Percentiles rank a stretch among this genome's conserved stretches.
Conservation (phyloP, 2,113 vertebrate genomes). For the Todiramphus saurophagus region DNA sequence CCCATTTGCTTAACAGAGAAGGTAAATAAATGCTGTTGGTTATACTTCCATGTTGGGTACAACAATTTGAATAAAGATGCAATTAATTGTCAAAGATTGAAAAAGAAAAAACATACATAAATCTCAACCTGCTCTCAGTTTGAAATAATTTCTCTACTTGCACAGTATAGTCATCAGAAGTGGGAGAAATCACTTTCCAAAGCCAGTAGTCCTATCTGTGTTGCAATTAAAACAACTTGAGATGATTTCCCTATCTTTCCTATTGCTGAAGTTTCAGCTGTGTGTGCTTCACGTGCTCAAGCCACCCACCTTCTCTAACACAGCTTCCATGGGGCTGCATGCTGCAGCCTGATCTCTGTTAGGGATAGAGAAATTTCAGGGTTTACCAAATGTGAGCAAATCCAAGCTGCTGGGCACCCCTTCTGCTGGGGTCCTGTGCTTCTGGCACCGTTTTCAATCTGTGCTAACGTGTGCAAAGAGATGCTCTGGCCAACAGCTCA, state of each 20-base stretch:
- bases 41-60: background rate
- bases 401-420: background rate
- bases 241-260: background rate
- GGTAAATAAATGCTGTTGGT: background rate
- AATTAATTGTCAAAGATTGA: background rate
- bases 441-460: background rate
- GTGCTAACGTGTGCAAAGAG: background rate
- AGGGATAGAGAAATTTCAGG: background rate
- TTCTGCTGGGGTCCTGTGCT: background rate
- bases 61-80: background rate
- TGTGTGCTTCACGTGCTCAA: background rate
- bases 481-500: background rate
- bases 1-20: background rate
- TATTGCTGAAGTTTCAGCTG: background rate
- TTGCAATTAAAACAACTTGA: background rate
- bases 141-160: background rate
- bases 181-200: background rate
- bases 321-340: background rate
- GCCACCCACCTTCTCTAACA: background rate
- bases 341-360: background rate
- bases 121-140: background rate
- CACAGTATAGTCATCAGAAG: background rate
- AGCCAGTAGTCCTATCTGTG: background rate
- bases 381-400: background rate
- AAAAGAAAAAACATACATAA: background rate